Evolutionary conservation across 1,140 invertebrate genomes (phyloP).

Genomic region (Ceratoteleas bidentatus): DNA sequence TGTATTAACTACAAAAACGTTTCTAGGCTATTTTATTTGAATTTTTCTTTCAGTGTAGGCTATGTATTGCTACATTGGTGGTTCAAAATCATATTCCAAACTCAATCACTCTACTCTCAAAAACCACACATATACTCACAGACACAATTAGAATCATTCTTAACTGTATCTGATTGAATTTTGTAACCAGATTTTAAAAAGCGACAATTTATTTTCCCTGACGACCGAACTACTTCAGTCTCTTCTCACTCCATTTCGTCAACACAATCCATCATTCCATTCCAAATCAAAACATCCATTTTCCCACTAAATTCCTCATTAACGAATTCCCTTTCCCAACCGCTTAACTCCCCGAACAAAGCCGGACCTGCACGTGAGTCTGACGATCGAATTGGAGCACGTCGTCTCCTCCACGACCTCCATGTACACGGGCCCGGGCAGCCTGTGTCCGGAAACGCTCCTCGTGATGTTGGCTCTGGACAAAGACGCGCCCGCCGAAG

Average conservation of each 20-base stretch:
- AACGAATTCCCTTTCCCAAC: not conserved
- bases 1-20: no score
- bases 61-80: no score
- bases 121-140: no score
- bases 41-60: no score
- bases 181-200: no score
- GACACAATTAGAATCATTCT: no score
- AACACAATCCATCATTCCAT: not conserved
- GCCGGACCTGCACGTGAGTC: conserved; percentile 72
- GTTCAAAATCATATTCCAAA: no score
- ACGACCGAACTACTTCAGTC: not conserved
- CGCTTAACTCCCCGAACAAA: not conserved
- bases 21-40: no score
- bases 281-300: not conserved
- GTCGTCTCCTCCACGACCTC: conserved; percentile 75
- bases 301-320: not conserved
- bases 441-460: conserved; percentile 67
- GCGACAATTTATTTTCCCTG: not conserved
- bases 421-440: conserved; percentile 71
- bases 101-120: no score
- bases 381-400: conserved; percentile 72
- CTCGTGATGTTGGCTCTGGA: conserved; percentile 65
- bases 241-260: not conserved
- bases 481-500: conserved; percentile 36
- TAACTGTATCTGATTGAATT: no score